Evolutionary conservation across 2,888 invertebrate genomes (phyloP).

Genomic region (Ephialtes manifestator): DNA sequence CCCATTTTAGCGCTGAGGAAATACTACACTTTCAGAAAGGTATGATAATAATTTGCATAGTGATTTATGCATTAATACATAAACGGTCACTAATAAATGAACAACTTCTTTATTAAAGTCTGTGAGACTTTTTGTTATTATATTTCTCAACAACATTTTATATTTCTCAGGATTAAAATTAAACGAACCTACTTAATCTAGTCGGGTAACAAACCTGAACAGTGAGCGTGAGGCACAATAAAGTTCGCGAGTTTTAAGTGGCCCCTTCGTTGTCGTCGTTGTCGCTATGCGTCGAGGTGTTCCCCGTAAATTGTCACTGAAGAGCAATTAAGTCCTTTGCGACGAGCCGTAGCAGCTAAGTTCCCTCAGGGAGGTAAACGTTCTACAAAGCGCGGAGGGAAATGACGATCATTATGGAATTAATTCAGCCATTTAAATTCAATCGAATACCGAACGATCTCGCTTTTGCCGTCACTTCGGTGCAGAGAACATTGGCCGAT

Average conservation of each 20-base stretch:
- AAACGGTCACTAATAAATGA: too few relatives aligned
- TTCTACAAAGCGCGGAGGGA: constrained; percentile 4
- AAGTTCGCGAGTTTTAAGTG: constrained; percentile 40
- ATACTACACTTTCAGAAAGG: neutral
- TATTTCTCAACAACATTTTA: neutral
- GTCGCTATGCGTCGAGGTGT: constrained; percentile 1
- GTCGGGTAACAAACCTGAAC: neutral
- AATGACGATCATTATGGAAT: constrained; percentile 31
- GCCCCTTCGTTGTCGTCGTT: constrained; percentile 38
- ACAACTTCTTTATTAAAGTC: too few relatives aligned
- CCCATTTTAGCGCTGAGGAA: neutral
- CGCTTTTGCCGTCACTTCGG: constrained; percentile 20
- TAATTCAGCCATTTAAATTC: constrained; percentile 27
- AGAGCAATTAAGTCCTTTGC: constrained; percentile 37
- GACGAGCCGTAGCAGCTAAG: constrained; percentile 12
- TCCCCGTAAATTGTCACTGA: constrained; percentile 35
- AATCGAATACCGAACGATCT: constrained; percentile 24
- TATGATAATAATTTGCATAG: neutral
- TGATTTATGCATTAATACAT: neutral
- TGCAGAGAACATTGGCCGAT: constrained; percentile 6
- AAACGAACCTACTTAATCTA: neutral
- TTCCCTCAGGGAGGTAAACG: constrained; percentile 5
- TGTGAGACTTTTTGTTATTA: neutral
- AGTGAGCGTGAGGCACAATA: constrained; percentile 17
- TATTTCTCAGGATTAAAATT: neutral